Evolutionary conservation across 2,113 vertebrate genomes (phyloP), one percentile per base, ranked within the genome.

Genomic region (Aplodontia rufa): DNA sequence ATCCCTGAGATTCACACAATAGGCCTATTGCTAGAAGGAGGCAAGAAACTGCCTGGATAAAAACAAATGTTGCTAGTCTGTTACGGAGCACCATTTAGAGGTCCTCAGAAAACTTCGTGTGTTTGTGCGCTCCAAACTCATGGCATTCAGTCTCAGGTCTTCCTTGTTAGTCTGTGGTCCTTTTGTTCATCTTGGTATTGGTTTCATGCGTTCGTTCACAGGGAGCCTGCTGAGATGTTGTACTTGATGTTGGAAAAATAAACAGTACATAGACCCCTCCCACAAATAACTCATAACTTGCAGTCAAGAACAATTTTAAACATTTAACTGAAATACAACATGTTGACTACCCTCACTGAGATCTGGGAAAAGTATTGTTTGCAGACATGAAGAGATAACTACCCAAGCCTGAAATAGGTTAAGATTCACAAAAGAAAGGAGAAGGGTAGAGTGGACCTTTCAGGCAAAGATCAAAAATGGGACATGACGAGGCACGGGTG

Each of bases 321-420:
- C 49, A 91, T 93, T 92, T 81, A 84, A 53, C 85, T 91, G 60
- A 86, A 88, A 72, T 35, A 51, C 26, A 92, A 74, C 28, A 87
- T 14, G 30, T n/a, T 53, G 68, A 35, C 17, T 91, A 84, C 16
- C 7, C 17, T 96, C 35, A 32, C 8, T 24, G 53, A 47, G 5
- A 28, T 47, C 49, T 93, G n/a, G 24, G n/a, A 20, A 68, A 90
- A 91, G 32, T 82, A 6, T 40, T 55, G 64, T 89, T 92, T 53
- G 51, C 42, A 94, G 47, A 89, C 62, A 85, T 68, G 53, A 93
- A 79, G 42, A 75, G 81, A 75, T 78, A 83, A 87, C 17, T 22
- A 62, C 58, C 4, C 8, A 62, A 78, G 6, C 1, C 66, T 64
- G 62, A 28, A 62, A 83, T 76, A 90, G 51, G 72, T 84, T 84